phyloP scores from a whole-genome alignment of 2,888 invertebrate species.

The Germaria angustata region DNA sequence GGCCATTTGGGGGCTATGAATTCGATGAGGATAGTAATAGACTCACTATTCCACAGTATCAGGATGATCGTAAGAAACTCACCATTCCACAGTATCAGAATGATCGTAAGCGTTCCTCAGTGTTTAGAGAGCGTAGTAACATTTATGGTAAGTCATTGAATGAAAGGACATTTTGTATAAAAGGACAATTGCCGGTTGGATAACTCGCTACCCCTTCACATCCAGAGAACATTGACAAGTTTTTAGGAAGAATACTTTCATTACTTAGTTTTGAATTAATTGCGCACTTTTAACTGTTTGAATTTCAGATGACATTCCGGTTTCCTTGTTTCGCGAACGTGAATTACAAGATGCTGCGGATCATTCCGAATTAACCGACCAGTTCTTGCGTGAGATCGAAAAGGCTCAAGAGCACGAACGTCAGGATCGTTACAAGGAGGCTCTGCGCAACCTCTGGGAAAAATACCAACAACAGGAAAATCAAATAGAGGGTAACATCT shows the following conservation, averaged over 20 bases:
- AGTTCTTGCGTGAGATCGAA: conserved; percentile 79
- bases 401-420: conserved; percentile 77
- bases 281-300: not conserved
- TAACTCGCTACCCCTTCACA: not conserved
- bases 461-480: conserved; percentile 78
- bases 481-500: conserved; percentile 75
- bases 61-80: conserved; percentile 74
- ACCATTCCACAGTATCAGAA: conserved; percentile 70
- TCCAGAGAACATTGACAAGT: not conserved
- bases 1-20: conserved; percentile 74
- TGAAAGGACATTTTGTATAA: not conserved
- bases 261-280: not conserved
- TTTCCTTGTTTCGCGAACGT: conserved; percentile 76
- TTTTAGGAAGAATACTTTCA: not conserved
- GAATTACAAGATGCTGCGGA: conserved; percentile 68
- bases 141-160: conserved; percentile 75
- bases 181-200: not conserved
- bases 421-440: conserved; percentile 77
- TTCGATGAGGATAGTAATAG: conserved; percentile 75
- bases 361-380: conserved; percentile 76
- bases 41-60: conserved; percentile 69
- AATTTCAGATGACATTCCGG: conserved; percentile 70
- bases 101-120: conserved; percentile 76
- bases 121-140: conserved; percentile 78
- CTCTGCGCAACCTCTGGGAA: conserved; percentile 77